These are phyloP conservation scores for Phengaris alcon DNA, from an alignment of 2,888 invertebrate species.

Conservation along the genomic window DNA sequence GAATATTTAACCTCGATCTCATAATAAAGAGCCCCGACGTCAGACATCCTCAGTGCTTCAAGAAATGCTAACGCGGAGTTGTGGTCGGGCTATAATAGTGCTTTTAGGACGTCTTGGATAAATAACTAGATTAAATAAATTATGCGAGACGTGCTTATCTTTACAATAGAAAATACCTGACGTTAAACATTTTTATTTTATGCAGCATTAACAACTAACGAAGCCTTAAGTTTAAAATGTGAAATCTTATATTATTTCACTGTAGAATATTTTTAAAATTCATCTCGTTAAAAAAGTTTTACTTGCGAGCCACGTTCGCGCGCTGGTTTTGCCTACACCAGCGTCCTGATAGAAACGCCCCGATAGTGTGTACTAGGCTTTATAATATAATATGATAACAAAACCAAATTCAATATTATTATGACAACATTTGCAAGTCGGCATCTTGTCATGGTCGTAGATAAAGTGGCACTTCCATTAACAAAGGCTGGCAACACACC, in stretches of 20 bases:
- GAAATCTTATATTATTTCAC: constrained; percentile 6
- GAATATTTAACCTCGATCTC: not conserved
- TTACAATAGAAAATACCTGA: constrained; percentile 19
- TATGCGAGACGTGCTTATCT: constrained; percentile 26
- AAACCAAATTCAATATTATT: constrained; percentile 5
- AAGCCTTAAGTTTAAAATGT: not conserved
- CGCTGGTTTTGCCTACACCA: not conserved
- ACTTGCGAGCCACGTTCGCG: not conserved
- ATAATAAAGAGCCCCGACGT: not conserved
- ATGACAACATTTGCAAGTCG: constrained; percentile 18
- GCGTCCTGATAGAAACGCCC: not conserved
- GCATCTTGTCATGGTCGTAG: constrained; percentile 22
- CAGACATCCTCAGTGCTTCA: constrained; percentile 17
- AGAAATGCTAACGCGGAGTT: constrained; percentile 18
- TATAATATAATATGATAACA: not conserved
- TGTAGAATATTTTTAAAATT: not conserved
- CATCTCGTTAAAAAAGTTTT: not conserved
- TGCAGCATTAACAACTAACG: constrained; percentile 6
- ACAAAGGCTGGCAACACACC: constrained; percentile 28
- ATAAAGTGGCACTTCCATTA: constrained; percentile 26
- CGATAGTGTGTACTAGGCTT: not conserved
- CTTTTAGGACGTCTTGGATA: constrained; percentile 14
- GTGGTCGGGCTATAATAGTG: constrained; percentile 6
- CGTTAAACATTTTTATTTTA: not conserved
- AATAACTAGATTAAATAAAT: constrained; percentile 23